Evolutionary conservation across 2,888 invertebrate genomes (phyloP).

Genomic region (Ennomos erosarius): DNA sequence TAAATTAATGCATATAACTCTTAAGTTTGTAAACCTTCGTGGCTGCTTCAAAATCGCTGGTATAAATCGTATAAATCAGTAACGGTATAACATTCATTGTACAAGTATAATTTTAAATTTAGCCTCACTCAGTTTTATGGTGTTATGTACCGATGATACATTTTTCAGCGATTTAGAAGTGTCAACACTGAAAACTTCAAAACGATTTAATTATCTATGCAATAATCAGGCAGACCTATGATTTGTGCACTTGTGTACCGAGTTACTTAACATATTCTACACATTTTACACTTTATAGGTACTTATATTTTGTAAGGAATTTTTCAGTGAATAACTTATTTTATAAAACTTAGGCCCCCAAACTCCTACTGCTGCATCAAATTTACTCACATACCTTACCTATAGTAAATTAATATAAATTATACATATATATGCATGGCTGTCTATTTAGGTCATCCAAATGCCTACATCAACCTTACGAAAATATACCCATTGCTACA

Average conservation of each 20-base stretch:
- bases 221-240: constrained; percentile 40
- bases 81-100: constrained; percentile 1
- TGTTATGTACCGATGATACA: constrained; percentile 3
- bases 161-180: constrained; percentile 53
- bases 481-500: constrained; percentile 8
- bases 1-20: constrained; percentile 59
- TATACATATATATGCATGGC: constrained; percentile 33
- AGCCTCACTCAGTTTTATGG: neutral
- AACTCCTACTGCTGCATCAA: constrained; percentile 16
- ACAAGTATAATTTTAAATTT: neutral
- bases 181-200: constrained; percentile 52
- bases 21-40: constrained; percentile 39
- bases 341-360: constrained; percentile 18
- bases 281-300: constrained; percentile 30
- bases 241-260: constrained; percentile 33
- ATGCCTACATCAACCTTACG: constrained; percentile 31
- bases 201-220: constrained; percentile 31
- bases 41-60: constrained; percentile 59
- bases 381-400: constrained; percentile 13
- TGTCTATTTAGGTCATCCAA: constrained; percentile 25
- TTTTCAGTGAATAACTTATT: constrained; percentile 42
- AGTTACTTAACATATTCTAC: constrained; percentile 23
- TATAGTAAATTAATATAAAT: constrained; percentile 32
- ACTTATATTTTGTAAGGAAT: constrained; percentile 38
- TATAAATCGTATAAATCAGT: constrained; percentile 26